Percentiles rank a stretch among this genome's conserved stretches.
Conservation (phyloP, 1,140 invertebrate genomes). For the Theocolax elegans region DNA sequence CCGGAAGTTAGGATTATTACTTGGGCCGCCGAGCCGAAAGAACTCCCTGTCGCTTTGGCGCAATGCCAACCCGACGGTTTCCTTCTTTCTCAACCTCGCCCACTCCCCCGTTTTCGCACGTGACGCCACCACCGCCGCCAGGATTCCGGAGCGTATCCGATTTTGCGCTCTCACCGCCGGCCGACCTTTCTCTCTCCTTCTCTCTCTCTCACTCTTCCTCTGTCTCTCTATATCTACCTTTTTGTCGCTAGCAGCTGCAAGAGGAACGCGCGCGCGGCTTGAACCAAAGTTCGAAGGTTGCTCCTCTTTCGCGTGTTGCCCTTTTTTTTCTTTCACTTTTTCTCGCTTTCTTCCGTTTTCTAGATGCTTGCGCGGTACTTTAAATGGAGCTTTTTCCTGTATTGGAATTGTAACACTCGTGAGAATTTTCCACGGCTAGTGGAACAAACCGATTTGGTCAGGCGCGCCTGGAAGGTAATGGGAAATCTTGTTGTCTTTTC, state of each 20-base stretch:
- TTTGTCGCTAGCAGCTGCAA: neutral
- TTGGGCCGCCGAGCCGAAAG: slow-evolving; percentile 49
- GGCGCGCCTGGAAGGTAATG: neutral
- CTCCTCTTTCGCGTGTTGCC: neutral
- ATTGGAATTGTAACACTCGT: neutral
- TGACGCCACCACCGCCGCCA: slow-evolving; percentile 6
- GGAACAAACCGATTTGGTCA: slow-evolving; percentile 9
- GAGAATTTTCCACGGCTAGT: neutral
- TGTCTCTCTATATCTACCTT: neutral
- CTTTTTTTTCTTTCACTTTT: neutral
- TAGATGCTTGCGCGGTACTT: neutral
- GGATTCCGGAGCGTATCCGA: slow-evolving; percentile 28
- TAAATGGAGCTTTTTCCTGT: slow-evolving; percentile 8
- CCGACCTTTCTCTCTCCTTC: neutral
- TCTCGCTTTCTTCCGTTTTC: neutral
- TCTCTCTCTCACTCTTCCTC: neutral
- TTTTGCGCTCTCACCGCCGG: slow-evolving; percentile 20
- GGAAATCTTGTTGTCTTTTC: no score
- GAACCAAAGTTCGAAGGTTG: neutral
- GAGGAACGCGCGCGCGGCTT: no score
- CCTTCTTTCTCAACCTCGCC: neutral
- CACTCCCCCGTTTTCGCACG: slow-evolving; percentile 28
- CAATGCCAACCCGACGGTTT: slow-evolving; percentile 49
- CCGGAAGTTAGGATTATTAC: slow-evolving; percentile 66
- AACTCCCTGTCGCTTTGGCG: slow-evolving; percentile 49